phyloP scores from a whole-genome alignment of 2,113 vertebrate species.

The Corythoichthys intestinalis region DNA sequence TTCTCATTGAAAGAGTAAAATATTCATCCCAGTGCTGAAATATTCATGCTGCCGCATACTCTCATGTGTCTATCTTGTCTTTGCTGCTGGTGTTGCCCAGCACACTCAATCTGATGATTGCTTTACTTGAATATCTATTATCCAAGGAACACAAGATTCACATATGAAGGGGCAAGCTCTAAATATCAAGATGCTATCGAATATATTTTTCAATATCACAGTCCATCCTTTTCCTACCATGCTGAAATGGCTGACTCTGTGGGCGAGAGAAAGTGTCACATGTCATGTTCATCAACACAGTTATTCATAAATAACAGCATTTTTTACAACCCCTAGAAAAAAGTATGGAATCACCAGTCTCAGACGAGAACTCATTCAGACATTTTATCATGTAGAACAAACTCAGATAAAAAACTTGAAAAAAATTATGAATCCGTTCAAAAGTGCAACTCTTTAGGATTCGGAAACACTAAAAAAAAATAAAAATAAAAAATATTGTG shows the following conservation, averaged over 20 bases:
- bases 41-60: constrained; percentile 3
- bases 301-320: too few species aligned
- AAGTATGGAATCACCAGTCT: too few species aligned
- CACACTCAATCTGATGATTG: constrained; percentile 9
- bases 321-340: too few species aligned
- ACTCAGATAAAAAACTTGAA: too few species aligned
- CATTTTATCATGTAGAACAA: too few species aligned
- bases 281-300: too few species aligned
- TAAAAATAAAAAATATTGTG: too few species aligned
- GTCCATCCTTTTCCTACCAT: background rate
- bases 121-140: background rate
- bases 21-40: constrained; percentile 3
- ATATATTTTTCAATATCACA: background rate
- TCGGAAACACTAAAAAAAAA: too few species aligned
- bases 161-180: background rate
- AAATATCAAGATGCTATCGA: background rate
- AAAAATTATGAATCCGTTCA: too few species aligned
- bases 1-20: constrained; percentile 6
- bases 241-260: background rate
- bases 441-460: too few species aligned
- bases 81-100: background rate
- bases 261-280: background rate
- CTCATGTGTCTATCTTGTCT: constrained; percentile 3
- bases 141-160: background rate
- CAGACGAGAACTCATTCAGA: too few species aligned